phyloP scores from a whole-genome alignment of 2,888 invertebrate genomes.

The Biston stratarius region DNA sequence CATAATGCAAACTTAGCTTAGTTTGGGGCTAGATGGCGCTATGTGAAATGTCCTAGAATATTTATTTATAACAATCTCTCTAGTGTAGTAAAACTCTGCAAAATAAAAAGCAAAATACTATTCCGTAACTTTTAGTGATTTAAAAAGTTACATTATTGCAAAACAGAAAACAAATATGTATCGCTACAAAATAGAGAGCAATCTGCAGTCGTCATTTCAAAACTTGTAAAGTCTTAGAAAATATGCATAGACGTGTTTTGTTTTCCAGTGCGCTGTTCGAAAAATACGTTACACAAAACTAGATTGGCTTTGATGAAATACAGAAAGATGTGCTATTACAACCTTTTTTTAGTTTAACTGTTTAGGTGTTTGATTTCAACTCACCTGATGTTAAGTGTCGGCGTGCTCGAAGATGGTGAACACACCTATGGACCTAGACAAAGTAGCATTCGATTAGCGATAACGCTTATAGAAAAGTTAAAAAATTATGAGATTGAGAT shows the following conservation, averaged over 20 bases:
- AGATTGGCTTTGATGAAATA: constrained; percentile 1
- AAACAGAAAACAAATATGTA: constrained; percentile 3
- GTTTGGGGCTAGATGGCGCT: no score
- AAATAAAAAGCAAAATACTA: not conserved
- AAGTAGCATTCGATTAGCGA: no score
- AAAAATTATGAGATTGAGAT: no score
- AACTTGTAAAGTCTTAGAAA: constrained; percentile 27
- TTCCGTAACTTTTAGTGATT: constrained; percentile 1
- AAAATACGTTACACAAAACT: constrained; percentile 1
- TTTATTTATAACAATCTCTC: no score
- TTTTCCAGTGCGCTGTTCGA: constrained; percentile 15
- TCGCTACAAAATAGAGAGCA: constrained; percentile 14
- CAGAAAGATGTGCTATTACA: not conserved
- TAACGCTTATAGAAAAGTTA: no score
- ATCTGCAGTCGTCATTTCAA: constrained; percentile 23
- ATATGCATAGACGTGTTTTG: constrained; percentile 27
- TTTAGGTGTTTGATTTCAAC: no score
- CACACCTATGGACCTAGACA: no score
- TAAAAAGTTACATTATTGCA: not conserved
- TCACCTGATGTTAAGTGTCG: no score
- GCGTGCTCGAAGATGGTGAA: no score
- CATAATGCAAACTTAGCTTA: no score
- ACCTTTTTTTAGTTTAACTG: no score
- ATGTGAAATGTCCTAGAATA: no score
- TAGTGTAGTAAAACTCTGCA: not conserved